These are phyloP conservation scores for Lochmaea capreae DNA, from an alignment of 2,888 invertebrate genomes.

Conservation along the genomic window DNA sequence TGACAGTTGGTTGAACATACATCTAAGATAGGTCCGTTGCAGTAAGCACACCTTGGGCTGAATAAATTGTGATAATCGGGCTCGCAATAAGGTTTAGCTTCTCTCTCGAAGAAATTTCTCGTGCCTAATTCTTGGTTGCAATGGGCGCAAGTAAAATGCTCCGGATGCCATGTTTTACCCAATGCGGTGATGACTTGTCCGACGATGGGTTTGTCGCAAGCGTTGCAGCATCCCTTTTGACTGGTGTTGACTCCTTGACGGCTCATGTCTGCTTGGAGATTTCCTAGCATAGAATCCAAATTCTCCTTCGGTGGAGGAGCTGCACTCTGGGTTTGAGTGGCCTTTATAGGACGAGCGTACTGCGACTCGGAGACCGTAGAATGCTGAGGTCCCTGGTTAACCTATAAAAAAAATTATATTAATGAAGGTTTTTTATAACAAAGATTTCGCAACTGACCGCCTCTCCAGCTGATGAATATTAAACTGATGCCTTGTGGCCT, in stretches of 20 bases:
- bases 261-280: slow-evolving; percentile 96
- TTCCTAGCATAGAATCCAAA: slow-evolving; percentile 87
- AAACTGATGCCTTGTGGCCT: slow-evolving; percentile 46
- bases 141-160: slow-evolving; percentile 98
- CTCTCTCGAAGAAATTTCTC: slow-evolving; percentile 98
- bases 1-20: slow-evolving; percentile 68
- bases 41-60: slow-evolving; percentile 98
- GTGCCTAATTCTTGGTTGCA: slow-evolving; percentile 97
- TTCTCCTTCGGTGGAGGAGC: slow-evolving; percentile 66
- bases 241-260: slow-evolving; percentile 98
- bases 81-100: slow-evolving; percentile 97
- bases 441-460: slow-evolving; percentile 43
- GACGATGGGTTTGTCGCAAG: slow-evolving; percentile 98
- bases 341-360: slow-evolving; percentile 76
- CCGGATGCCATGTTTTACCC: slow-evolving; percentile 99
- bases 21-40: slow-evolving; percentile 98
- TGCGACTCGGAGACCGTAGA: slow-evolving; percentile 76
- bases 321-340: slow-evolving; percentile 58
- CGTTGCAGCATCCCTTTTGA: slow-evolving; percentile 99
- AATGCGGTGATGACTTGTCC: slow-evolving; percentile 98
- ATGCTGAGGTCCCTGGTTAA: slow-evolving; percentile 73
- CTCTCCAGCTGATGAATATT: slow-evolving; percentile 33
- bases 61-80: slow-evolving; percentile 98
- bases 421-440: neutral
- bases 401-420: slow-evolving; percentile 64